Conservation (phyloP, 1,140 invertebrate species). For the Drosophila guanche region DNA sequence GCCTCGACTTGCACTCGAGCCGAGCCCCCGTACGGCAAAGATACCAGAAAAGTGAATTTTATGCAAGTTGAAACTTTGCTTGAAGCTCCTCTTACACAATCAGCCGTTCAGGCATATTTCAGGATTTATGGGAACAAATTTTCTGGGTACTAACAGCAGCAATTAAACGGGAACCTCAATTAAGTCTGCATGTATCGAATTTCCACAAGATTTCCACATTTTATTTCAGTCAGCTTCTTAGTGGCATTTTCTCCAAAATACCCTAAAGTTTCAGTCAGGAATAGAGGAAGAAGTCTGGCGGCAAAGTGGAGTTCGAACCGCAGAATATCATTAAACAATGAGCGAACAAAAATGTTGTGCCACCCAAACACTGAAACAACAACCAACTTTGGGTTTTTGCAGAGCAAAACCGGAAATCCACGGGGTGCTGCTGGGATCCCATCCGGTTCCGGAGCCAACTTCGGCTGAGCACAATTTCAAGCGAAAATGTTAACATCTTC, state of each 20-base stretch:
- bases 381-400: constrained; percentile 24
- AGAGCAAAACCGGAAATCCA: background rate
- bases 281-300: background rate
- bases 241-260: no score
- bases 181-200: no score
- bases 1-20: constrained; percentile 64
- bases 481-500: constrained; percentile 80
- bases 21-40: constrained; percentile 4
- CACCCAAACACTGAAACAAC: constrained; percentile 8
- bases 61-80: constrained; percentile 8
- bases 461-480: constrained; percentile 64
- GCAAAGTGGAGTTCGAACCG: constrained; percentile 9
- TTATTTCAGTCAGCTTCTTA: no score
- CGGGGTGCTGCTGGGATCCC: no score
- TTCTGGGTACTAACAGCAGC: no score
- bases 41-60: constrained; percentile 13
- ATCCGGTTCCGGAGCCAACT: constrained; percentile 22
- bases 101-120: no score
- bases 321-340: constrained; percentile 71
- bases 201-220: no score
- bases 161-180: no score
- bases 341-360: constrained; percentile 43
- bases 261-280: constrained; percentile 31
- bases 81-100: no score
- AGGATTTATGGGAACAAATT: no score